Base-by-base conservation (phyloP, 2,797 vertebrate species). In the Coluber constrictor region DNA sequence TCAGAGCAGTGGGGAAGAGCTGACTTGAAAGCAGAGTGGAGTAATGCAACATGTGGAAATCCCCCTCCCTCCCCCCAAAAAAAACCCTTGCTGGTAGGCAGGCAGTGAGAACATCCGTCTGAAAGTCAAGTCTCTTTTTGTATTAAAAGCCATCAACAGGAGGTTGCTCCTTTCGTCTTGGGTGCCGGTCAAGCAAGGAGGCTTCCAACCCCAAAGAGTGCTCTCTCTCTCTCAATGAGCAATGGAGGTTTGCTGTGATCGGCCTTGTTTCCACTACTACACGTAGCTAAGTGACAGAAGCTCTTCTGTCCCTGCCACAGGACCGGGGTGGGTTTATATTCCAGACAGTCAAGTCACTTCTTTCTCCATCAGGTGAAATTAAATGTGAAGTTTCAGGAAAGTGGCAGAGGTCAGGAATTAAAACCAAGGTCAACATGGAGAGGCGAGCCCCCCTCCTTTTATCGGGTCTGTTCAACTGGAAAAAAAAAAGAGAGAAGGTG, bases 391-490 rank as follows among this genome's bases (percentile, higher is more conserved):
- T 86, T 89, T 88, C 90, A 93, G 93, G 93, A 87, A 89, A 93
- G 87, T 43, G 90, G 74, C 87, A 66, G 86, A 91, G 87, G 70
- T 91, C 90, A 93, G 70, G 93, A 91, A 91, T 63, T 89, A 66
- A 91, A 93, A 91, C 70, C 90, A 93, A 89, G 47, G 70, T 91
- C n/a, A 83, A 93, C 13, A 13, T 13, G 43, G 57, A 93, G 66
- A 86, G 90, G 70, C 16, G 47, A 54, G 32, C 47, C 32, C 51
- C 87, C 5, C 20, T 16, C 4, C 51, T 54, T 89, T 93, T 93
- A 93, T 63, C 93, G 93, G 59, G 93, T 93, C 90, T 93, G 93
- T 91, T 93, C 93, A 93, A 93, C 93, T 93, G 93, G 12, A 74
- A 89, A 29, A 63, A 9, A 89, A 29, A 63, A 9, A 91, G 4